These are phyloP conservation scores for Paraescarpia echinospica DNA, from an alignment of 1,140 invertebrate species.

Conservation along the genomic window DNA sequence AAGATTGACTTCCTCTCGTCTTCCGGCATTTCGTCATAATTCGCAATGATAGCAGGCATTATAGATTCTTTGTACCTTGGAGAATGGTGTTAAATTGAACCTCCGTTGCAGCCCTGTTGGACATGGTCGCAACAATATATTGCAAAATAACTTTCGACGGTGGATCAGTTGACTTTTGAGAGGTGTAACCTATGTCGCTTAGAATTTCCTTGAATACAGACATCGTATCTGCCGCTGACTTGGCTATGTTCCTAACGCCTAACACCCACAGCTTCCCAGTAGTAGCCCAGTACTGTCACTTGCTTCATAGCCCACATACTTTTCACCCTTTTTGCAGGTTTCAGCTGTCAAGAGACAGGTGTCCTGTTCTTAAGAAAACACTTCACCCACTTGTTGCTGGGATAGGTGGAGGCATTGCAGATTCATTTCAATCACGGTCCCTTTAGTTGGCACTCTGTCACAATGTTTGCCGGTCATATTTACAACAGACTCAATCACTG, in stretches of 20 bases:
- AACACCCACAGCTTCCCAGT: not conserved
- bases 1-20: not conserved
- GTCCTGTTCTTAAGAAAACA: not conserved
- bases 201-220: not conserved
- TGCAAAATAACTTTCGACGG: not conserved
- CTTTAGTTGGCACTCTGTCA: not conserved
- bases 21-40: not conserved
- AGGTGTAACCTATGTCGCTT: not conserved
- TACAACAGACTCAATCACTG: not conserved
- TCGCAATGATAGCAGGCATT: not conserved
- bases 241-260: not conserved
- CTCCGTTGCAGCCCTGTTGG: not conserved
- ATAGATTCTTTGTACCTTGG: not conserved
- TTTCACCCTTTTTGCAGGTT: not conserved
- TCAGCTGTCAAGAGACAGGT: not conserved
- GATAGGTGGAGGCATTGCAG: not conserved
- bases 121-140: not conserved
- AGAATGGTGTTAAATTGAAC: not conserved
- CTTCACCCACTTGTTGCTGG: not conserved
- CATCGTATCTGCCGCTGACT: not conserved
- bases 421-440: not conserved
- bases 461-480: not conserved
- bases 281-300: not conserved
- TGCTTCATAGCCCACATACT: not conserved
- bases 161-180: not conserved